Base-by-base conservation (phyloP, 2,797 vertebrate species). In the Spatula versicolor region DNA sequence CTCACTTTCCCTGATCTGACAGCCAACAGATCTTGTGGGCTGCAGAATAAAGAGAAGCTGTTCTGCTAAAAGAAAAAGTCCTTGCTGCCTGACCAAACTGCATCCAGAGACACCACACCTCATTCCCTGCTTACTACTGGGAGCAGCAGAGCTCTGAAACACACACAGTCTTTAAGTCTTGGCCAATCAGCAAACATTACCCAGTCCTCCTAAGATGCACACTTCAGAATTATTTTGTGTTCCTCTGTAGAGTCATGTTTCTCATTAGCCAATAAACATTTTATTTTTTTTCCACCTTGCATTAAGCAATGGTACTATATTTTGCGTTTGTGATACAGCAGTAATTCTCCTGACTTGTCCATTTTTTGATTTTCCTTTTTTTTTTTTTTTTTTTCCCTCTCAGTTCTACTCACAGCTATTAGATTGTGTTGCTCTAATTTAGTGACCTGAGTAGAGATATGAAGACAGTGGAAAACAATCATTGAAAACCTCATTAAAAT, bases 401-500 rank as follows among this genome's bases (percentile, higher is more conserved):
- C 89, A 66, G 71, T 96, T 96, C 86, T 39, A 5, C 64, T 93
- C 74, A 69, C 55, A 63, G 64, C 82, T 69, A 26, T 81, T 72
- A 86, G 82, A 96, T 92, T 13, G 33, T 67, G 81, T 63, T 92
- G 73, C 55, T 95, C 77, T 95, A 84, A 97, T 97, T 96, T 86
- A 95, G 88, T 94, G 69, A 95, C 86, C 75, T 85, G 78, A 84
- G 48, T 60, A 58, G 33, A 84, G 81, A 91, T 92, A 93, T 69
- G 94, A 96, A 74, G 92, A 91, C 86, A 92, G 84, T 62, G 86
- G 83, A 93, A 98, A 97, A 96, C 48, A 96, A 84, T 94, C 18
- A 87, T 78, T 94, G 62, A 87, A 95, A 97, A 96, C 62, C 85
- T 96, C 91, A 97, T 96, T 97, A 96, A 97, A 97, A 96, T 83